These are phyloP conservation scores for Dryas iulia DNA, from an alignment of 1,140 invertebrate species.

Conservation along the genomic window DNA sequence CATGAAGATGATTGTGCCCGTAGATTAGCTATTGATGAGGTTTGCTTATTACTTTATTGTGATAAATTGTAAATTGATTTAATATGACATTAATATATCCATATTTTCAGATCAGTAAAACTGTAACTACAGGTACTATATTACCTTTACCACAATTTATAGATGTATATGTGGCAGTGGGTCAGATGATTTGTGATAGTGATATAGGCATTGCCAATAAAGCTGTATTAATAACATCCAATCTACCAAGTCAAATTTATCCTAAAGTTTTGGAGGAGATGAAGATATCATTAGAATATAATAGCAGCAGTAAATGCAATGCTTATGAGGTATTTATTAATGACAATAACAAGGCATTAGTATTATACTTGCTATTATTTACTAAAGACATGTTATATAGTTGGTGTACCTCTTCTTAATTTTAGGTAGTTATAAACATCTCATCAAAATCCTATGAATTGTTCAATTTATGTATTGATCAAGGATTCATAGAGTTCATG, in stretches of 20 bases:
- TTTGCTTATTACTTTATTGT: constrained; percentile 40
- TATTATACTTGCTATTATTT: no score
- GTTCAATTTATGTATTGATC: constrained; percentile 79
- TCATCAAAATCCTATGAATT: constrained; percentile 81
- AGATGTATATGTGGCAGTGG: constrained; percentile 78
- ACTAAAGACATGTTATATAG: no score
- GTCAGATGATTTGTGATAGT: constrained; percentile 81
- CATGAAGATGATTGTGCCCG: constrained; percentile 80
- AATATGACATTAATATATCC: background rate
- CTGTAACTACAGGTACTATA: constrained; percentile 48
- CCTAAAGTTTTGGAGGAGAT: constrained; percentile 77
- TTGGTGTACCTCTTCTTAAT: background rate
- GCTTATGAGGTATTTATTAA: constrained; percentile 83
- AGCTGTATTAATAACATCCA: constrained; percentile 81
- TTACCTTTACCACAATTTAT: constrained; percentile 76
- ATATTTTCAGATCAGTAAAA: constrained; percentile 62
- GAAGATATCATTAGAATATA: constrained; percentile 71
- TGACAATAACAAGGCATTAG: no score
- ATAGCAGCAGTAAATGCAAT: constrained; percentile 82
- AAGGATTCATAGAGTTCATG: constrained; percentile 85
- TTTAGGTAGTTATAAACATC: constrained; percentile 85
- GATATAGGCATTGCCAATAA: constrained; percentile 82
- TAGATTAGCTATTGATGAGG: constrained; percentile 79
- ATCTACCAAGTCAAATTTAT: constrained; percentile 75
- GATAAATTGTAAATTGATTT: constrained; percentile 1